Conservation (phyloP, 2,888 invertebrate species). For the Ormyrus labotus region DNA sequence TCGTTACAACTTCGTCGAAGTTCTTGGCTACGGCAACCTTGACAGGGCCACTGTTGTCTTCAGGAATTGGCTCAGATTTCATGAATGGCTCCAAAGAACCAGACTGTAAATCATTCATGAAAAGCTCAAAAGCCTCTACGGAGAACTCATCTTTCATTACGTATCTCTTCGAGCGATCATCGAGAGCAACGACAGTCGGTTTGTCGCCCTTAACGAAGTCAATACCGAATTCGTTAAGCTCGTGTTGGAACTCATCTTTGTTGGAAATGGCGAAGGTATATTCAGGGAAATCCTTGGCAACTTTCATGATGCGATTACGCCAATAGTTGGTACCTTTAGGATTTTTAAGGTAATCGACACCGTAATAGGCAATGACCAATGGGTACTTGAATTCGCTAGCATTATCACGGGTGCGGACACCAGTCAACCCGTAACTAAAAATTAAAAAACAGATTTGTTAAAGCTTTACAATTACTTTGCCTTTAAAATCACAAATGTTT, state of each 20-base stretch:
- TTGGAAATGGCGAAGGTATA: slow-evolving; percentile 93
- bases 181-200: slow-evolving; percentile 90
- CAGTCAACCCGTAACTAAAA: slow-evolving; percentile 92
- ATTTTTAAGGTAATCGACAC: slow-evolving; percentile 97
- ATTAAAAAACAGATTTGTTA: slow-evolving; percentile 61
- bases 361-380: slow-evolving; percentile 92
- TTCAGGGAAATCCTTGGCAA: slow-evolving; percentile 83
- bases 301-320: slow-evolving; percentile 96
- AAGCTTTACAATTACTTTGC: neutral
- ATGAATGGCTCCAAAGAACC: slow-evolving; percentile 92
- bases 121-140: slow-evolving; percentile 88
- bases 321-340: slow-evolving; percentile 99
- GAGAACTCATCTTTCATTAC: slow-evolving; percentile 93
- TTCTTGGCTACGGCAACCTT: slow-evolving; percentile 97
- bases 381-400: slow-evolving; percentile 92
- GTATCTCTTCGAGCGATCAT: slow-evolving; percentile 91
- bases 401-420: slow-evolving; percentile 91
- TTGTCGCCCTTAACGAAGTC: slow-evolving; percentile 92
- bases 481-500: neutral
- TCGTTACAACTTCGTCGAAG: slow-evolving; percentile 94
- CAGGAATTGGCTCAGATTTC: slow-evolving; percentile 96
- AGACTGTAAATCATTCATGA: slow-evolving; percentile 88
- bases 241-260: slow-evolving; percentile 95
- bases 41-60: slow-evolving; percentile 87
- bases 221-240: slow-evolving; percentile 95